Evolutionary conservation across 2,888 invertebrate genomes (phyloP).

Genomic region (Liopterus haemorrhoidalis): DNA sequence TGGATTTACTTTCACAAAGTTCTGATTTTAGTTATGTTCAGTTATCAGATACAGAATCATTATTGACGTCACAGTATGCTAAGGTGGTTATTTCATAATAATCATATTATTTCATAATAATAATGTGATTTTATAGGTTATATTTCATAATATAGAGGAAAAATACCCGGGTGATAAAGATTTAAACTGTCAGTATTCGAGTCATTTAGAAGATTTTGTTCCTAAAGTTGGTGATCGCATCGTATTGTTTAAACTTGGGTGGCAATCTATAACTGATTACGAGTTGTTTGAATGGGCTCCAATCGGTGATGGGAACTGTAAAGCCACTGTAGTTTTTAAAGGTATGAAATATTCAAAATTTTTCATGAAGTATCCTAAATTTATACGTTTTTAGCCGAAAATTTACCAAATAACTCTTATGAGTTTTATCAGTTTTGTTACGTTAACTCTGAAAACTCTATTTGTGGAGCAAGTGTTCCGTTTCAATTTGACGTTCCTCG

Average conservation of each 20-base stretch:
- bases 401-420: conserved; percentile 38
- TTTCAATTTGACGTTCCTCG: conserved; percentile 42
- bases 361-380: not conserved
- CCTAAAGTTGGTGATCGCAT: conserved; percentile 41
- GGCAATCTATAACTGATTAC: conserved; percentile 42
- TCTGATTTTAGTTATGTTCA: conserved; percentile 21
- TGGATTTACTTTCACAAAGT: too few species aligned
- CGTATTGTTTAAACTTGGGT: conserved; percentile 43
- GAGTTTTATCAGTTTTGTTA: conserved; percentile 43
- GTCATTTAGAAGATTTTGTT: conserved; percentile 35
- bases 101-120: conserved; percentile 1
- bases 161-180: conserved; percentile 38
- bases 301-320: conserved; percentile 16
- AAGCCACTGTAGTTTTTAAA: conserved; percentile 17
- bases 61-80: conserved; percentile 22
- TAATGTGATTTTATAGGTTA: conserved; percentile 33
- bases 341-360: conserved; percentile 12
- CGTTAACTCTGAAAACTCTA: conserved; percentile 40
- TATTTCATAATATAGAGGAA: conserved; percentile 38
- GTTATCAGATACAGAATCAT: conserved; percentile 16
- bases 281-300: conserved; percentile 41
- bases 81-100: conserved; percentile 14
- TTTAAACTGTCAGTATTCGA: conserved; percentile 36
- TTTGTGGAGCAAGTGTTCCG: conserved; percentile 41
- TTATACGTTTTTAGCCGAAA: conserved; percentile 34